These are phyloP conservation scores for Lithodes maja DNA, from an alignment of 2,888 invertebrate species.

Conservation along the genomic window DNA sequence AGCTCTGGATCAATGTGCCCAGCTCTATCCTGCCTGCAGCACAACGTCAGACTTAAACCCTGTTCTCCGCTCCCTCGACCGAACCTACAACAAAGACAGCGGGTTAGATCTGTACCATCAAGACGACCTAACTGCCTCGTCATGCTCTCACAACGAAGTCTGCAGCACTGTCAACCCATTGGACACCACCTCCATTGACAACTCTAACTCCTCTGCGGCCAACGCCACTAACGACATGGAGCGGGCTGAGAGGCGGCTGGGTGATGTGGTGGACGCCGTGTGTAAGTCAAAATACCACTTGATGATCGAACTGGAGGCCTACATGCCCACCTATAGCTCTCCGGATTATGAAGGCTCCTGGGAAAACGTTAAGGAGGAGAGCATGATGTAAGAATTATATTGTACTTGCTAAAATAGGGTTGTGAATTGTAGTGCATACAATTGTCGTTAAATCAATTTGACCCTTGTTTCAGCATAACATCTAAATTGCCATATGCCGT, in stretches of 20 bases:
- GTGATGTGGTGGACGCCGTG: constrained; percentile 43
- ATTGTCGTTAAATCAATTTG: too few relatives aligned
- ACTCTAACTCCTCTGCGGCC: not conserved
- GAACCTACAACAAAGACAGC: constrained; percentile 58
- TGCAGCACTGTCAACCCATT: not conserved
- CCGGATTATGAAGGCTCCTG: constrained; percentile 40
- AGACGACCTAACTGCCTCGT: constrained; percentile 18
- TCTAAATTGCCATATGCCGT: too few relatives aligned
- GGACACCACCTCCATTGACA: not conserved
- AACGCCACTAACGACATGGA: not conserved
- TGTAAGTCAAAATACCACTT: constrained; percentile 60
- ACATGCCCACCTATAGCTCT: constrained; percentile 49
- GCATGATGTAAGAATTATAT: constrained; percentile 42
- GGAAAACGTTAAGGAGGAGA: constrained; percentile 43
- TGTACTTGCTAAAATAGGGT: too few relatives aligned
- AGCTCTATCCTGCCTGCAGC: constrained; percentile 63
- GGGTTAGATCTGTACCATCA: constrained; percentile 57
- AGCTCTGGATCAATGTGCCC: constrained; percentile 65
- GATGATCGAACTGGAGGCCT: constrained; percentile 39
- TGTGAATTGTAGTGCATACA: too few relatives aligned
- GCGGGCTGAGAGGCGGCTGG: constrained; percentile 37
- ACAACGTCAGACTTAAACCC: constrained; percentile 36
- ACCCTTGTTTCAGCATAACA: too few relatives aligned
- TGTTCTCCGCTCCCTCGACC: constrained; percentile 38
- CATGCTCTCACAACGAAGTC: constrained; percentile 52